phyloP scores from a whole-genome alignment of 2,113 vertebrate species.

The Athene noctua region DNA sequence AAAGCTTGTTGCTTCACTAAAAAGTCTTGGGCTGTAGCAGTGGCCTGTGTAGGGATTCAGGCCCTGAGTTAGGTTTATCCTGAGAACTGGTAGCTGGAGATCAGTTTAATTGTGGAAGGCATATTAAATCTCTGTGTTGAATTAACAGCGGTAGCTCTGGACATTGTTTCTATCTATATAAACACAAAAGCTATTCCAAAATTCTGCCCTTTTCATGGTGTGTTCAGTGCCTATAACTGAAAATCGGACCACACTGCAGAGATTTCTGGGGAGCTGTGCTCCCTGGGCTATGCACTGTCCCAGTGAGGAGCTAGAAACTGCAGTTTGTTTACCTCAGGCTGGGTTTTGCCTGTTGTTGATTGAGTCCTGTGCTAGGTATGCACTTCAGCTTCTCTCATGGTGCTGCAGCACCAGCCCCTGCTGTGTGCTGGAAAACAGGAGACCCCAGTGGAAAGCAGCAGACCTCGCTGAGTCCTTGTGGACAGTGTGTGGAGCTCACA shows the following conservation, averaged over 20 bases:
- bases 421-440: neutral
- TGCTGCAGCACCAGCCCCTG: neutral
- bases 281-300: neutral
- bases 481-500: neutral
- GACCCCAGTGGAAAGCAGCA: neutral
- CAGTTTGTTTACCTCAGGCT: neutral
- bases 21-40: neutral
- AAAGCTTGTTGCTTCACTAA: neutral
- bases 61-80: neutral
- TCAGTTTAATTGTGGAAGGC: neutral
- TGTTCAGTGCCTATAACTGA: neutral
- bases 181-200: neutral
- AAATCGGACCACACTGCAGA: neutral
- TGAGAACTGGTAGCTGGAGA: neutral
- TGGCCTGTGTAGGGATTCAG: neutral
- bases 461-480: neutral
- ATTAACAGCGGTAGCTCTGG: neutral
- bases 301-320: neutral
- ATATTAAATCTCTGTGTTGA: neutral
- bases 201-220: neutral
- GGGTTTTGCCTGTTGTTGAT: neutral
- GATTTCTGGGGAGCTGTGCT: accelerated
- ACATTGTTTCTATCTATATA: neutral
- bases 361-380: neutral
- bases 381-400: neutral